phyloP scores from a whole-genome alignment of 2,797 vertebrate genomes.

The Furcifer pardalis region DNA sequence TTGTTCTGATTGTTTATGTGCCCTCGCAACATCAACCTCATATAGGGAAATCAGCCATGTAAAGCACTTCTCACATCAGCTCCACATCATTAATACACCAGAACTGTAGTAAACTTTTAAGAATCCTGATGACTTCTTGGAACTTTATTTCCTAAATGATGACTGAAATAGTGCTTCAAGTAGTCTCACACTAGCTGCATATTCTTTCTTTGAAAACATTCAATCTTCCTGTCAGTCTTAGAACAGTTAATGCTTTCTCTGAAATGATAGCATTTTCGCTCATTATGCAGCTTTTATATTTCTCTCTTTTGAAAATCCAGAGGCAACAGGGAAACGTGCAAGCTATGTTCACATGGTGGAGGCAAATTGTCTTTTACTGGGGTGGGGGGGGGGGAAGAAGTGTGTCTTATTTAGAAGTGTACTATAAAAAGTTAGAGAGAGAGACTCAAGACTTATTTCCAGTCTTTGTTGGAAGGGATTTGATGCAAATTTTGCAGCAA shows the following conservation, averaged over 20 bases:
- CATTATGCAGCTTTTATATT: constrained; percentile 19
- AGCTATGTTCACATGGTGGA: background rate
- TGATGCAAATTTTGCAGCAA: background rate
- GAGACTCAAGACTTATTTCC: background rate
- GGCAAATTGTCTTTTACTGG: constrained; percentile 30
- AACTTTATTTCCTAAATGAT: constrained; percentile 26
- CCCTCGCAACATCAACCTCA: background rate
- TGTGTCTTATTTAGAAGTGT: background rate
- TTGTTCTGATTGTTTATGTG: background rate
- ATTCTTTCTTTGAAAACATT: constrained; percentile 23
- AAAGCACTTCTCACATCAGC: constrained; percentile 61
- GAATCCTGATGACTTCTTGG: background rate
- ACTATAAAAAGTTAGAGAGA: background rate
- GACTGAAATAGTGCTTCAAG: constrained; percentile 11
- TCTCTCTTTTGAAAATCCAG: background rate
- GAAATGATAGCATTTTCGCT: constrained; percentile 38
- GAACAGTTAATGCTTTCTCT: constrained; percentile 25
- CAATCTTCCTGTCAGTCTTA: constrained; percentile 14
- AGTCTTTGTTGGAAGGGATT: background rate
- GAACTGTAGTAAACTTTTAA: background rate
- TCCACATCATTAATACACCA: background rate
- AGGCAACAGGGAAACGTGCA: background rate
- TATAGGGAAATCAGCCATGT: background rate
- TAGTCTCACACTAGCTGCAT: constrained; percentile 3
- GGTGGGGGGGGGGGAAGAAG: constrained; percentile 11